A percentile compares a stretch with the other conserved stretches of the same genome.
phyloP scores from a whole-genome alignment of 2,113 vertebrate genomes.

The Sterna hirundo region DNA sequence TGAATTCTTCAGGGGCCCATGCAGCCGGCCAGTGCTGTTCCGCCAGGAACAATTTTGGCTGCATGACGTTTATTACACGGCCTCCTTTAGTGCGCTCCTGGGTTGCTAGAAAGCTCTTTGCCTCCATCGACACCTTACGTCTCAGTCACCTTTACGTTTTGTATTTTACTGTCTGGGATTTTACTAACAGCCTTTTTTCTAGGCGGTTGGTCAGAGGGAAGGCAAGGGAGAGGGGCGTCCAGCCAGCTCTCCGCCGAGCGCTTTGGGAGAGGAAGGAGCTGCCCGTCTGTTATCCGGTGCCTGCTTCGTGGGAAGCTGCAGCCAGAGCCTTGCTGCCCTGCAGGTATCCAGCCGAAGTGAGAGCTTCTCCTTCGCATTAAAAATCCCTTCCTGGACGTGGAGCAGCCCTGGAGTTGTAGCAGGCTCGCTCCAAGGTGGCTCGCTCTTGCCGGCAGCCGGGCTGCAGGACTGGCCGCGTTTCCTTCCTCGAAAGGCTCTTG shows the following conservation, averaged over 20 bases:
- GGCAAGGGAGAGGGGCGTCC: not conserved
- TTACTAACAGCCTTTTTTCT: not conserved
- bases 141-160: not conserved
- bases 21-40: not conserved
- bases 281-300: not conserved
- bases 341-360: not conserved
- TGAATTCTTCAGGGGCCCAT: not conserved
- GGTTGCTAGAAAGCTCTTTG: not conserved
- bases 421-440: not conserved
- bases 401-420: not conserved
- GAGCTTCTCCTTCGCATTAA: not conserved
- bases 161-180: not conserved
- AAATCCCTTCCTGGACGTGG: not conserved
- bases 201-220: not conserved
- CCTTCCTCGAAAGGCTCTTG: slow-evolving; percentile 2
- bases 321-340: not conserved
- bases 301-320: not conserved
- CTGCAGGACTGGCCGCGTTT: not conserved
- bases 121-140: not conserved
- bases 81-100: not conserved
- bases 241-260: not conserved
- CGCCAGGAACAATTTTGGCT: not conserved
- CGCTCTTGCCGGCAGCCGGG: not conserved
- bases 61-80: not conserved
- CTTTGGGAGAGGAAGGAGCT: not conserved